Conservation (phyloP, 2,797 vertebrate genomes). For the Centropyge bicolor region DNA sequence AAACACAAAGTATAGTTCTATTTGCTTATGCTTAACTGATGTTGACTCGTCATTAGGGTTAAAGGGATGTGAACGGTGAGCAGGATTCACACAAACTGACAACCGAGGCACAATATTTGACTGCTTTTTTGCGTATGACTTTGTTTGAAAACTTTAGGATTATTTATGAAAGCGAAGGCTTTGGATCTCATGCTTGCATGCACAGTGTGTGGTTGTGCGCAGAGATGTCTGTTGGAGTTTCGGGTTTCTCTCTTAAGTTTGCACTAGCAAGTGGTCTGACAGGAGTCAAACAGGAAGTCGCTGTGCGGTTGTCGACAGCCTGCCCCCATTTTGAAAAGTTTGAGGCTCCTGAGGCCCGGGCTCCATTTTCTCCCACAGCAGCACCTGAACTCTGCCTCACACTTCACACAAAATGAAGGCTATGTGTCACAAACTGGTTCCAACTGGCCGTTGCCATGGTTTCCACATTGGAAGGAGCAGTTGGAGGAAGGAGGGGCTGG, state of each 20-base stretch:
- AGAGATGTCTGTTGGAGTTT: constrained; percentile 52
- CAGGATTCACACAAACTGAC: neutral
- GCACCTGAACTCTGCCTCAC: constrained; percentile 90
- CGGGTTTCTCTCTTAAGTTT: constrained; percentile 57
- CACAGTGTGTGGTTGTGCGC: constrained; percentile 12
- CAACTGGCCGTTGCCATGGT: constrained; percentile 93
- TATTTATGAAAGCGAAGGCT: constrained; percentile 15
- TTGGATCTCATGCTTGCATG: constrained; percentile 20
- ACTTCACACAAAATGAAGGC: constrained; percentile 92
- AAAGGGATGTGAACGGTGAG: constrained; percentile 1
- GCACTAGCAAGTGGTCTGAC: constrained; percentile 74
- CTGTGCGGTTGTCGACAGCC: constrained; percentile 59
- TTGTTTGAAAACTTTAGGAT: constrained; percentile 27
- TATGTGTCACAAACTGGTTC: constrained; percentile 92
- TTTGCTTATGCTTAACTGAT: constrained; percentile 14
- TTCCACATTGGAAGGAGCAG: constrained; percentile 88
- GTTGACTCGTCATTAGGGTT: constrained; percentile 9
- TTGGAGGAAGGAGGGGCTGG: constrained; percentile 82
- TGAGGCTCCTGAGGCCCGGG: constrained; percentile 76
- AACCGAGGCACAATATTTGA: constrained; percentile 7
- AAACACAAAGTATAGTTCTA: constrained; percentile 13
- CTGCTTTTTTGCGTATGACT: neutral
- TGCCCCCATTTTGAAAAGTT: constrained; percentile 80
- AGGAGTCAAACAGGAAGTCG: constrained; percentile 79
- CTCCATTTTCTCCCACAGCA: constrained; percentile 89